Evolutionary conservation across 2,797 vertebrate species (phyloP).

Genomic region (Tachyglossus aculeatus): DNA sequence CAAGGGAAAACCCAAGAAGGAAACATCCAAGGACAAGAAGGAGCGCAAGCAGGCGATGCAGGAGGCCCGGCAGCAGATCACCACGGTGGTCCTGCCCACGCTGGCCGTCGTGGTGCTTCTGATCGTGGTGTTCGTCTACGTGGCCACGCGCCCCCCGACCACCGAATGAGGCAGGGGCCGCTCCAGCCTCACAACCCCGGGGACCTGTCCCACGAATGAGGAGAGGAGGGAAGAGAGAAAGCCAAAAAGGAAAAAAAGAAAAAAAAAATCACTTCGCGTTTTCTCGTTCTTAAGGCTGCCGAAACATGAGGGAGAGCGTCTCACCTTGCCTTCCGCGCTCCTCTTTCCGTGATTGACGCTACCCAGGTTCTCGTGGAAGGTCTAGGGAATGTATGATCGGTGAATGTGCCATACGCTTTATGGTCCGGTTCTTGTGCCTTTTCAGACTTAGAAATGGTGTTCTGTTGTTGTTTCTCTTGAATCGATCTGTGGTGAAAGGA

Average conservation of each 20-base stretch:
- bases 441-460: slow-evolving; percentile 72
- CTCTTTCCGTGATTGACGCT: slow-evolving; percentile 63
- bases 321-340: slow-evolving; percentile 66
- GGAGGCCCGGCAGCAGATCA: slow-evolving; percentile 92
- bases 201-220: background rate
- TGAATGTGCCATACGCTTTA: slow-evolving; percentile 68
- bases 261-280: slow-evolving; percentile 24
- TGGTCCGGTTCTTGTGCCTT: slow-evolving; percentile 79
- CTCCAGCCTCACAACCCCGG: rapidly evolving
- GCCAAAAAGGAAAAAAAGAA: background rate
- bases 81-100: slow-evolving; percentile 91
- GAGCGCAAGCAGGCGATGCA: slow-evolving; percentile 97
- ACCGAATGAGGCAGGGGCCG: slow-evolving; percentile 82
- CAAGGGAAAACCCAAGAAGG: slow-evolving; percentile 96
- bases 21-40: slow-evolving; percentile 95
- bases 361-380: slow-evolving; percentile 64
- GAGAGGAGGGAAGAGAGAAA: background rate
- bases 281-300: slow-evolving; percentile 20
- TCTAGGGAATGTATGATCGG: slow-evolving; percentile 66
- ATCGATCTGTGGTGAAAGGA: slow-evolving; percentile 46
- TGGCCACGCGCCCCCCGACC: slow-evolving; percentile 88
- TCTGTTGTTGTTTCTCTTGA: slow-evolving; percentile 20
- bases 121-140: slow-evolving; percentile 93
- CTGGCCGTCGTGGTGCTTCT: slow-evolving; percentile 87
- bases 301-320: slow-evolving; percentile 46